Conservation (phyloP, 64 coral and sea anemone species). For the Trachythela sp. region DNA sequence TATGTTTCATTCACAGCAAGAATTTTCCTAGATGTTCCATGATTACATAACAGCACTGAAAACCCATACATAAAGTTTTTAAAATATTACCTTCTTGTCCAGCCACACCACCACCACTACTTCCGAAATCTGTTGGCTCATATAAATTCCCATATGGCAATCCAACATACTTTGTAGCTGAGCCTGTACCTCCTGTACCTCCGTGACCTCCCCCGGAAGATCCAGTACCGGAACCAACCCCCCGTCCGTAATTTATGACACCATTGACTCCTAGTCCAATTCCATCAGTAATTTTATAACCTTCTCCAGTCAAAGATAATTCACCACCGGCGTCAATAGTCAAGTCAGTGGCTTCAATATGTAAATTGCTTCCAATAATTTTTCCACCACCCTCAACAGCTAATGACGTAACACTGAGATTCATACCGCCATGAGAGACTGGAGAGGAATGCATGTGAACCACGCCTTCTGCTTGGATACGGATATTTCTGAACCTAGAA, state of each 20-base stretch:
- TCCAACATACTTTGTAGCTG: conserved; percentile 54
- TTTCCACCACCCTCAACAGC: conserved; percentile 83
- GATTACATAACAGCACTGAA: too few species aligned
- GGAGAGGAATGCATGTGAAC: conserved; percentile 73
- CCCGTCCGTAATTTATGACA: conserved; percentile 62
- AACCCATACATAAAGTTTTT: too few species aligned
- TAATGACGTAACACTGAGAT: conserved; percentile 67
- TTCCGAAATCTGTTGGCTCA: conserved; percentile 83
- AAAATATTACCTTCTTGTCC: conserved; percentile 62
- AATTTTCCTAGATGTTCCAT: too few species aligned
- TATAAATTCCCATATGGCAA: conserved; percentile 87
- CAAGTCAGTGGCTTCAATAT: conserved; percentile 62
- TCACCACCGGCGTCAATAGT: conserved; percentile 79
- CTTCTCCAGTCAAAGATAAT: conserved; percentile 58
- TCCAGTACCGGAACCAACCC: conserved; percentile 47
- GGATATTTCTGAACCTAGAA: neutral
- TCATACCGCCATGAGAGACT: conserved; percentile 71
- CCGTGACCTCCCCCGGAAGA: conserved; percentile 88
- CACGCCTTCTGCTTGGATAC: conserved; percentile 66
- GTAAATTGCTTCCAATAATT: conserved; percentile 63
- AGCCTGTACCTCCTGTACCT: conserved; percentile 75
- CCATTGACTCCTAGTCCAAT: conserved; percentile 48
- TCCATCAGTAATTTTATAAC: conserved; percentile 54
- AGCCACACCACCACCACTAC: conserved; percentile 67
- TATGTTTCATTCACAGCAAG: too few species aligned